Evolutionary conservation across 2,113 vertebrate genomes (phyloP).

Genomic region (Leuciscus idus): DNA sequence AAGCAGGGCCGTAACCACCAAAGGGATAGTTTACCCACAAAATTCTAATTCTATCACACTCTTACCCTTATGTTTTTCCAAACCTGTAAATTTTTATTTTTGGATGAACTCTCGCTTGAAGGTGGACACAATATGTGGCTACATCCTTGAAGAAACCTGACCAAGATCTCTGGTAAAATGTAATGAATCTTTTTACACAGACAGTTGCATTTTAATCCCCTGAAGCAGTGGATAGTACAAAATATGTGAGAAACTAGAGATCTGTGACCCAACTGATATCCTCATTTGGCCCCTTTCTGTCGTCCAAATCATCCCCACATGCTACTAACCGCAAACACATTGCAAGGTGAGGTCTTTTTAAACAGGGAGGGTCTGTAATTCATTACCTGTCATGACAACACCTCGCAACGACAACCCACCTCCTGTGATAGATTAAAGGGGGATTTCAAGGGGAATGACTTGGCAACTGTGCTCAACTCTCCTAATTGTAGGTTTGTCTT

Average conservation of each 20-base stretch:
- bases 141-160: background rate
- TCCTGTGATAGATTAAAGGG: conserved; percentile 59
- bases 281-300: conserved; percentile 21
- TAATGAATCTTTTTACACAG: background rate
- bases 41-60: too few species aligned
- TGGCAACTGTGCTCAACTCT: conserved; percentile 49
- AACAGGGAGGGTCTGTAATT: conserved; percentile 36
- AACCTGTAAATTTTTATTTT: background rate
- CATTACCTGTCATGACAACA: conserved; percentile 53
- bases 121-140: background rate
- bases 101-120: background rate
- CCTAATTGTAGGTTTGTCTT: conserved; percentile 49
- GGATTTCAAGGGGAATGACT: conserved; percentile 59
- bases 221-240: background rate
- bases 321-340: conserved; percentile 44
- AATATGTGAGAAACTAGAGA: background rate
- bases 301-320: conserved; percentile 18
- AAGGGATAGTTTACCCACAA: background rate
- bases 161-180: background rate
- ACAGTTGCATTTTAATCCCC: background rate
- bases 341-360: conserved; percentile 53
- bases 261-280: background rate
- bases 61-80: too few species aligned
- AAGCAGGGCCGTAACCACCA: background rate
- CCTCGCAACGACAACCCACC: conserved; percentile 36